Evolutionary conservation across 2,797 vertebrate species (phyloP).

Genomic region (Merluccius polli): DNA sequence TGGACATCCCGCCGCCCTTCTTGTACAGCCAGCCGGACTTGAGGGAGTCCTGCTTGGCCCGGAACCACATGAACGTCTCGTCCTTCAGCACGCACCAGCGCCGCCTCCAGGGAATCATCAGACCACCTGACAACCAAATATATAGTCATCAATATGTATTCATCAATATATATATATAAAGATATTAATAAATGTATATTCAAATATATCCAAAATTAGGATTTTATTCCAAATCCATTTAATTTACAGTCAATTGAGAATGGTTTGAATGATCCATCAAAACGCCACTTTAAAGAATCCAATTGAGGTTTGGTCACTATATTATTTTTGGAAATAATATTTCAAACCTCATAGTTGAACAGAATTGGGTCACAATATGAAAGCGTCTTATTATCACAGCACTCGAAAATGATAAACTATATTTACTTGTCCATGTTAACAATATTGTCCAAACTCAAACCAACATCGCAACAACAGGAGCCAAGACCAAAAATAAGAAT

Average conservation of each 20-base stretch:
- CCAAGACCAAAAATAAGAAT: not conserved
- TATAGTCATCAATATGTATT: not conserved
- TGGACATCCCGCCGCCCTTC: constrained; percentile 90
- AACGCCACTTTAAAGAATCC: no score
- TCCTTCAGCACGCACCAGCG: constrained; percentile 94
- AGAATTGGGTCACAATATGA: no score
- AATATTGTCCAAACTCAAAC: not conserved
- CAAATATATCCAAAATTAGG: no score
- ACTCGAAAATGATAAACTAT: no score
- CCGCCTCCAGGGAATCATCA: constrained; percentile 89
- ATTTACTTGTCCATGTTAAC: no score
- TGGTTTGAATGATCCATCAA: not conserved
- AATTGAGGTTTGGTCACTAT: no score
- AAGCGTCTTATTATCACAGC: no score
- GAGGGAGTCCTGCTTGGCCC: constrained; percentile 88
- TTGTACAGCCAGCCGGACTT: constrained; percentile 92
- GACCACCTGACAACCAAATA: constrained; percentile 68
- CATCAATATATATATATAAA: not conserved
- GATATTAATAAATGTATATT: no score
- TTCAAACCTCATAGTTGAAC: no score
- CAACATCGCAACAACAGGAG: not conserved
- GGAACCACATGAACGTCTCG: constrained; percentile 93
- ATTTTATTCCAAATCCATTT: no score
- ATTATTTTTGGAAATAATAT: no score
- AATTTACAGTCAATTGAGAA: not conserved